These are phyloP conservation scores for Leptopilina syphax DNA, from an alignment of 2,888 invertebrate genomes.

Conservation along the genomic window DNA sequence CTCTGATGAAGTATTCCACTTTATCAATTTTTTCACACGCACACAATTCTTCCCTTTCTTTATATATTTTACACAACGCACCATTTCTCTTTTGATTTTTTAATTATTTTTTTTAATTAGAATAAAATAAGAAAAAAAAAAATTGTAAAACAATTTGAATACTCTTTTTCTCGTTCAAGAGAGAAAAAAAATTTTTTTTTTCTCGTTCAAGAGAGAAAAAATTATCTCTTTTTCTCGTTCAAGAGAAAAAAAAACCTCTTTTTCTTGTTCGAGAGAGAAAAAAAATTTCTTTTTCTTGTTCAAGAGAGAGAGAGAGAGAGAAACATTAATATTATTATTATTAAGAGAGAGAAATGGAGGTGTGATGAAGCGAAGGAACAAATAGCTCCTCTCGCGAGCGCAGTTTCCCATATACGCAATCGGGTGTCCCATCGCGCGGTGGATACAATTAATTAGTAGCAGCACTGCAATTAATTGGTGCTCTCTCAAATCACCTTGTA, in stretches of 20 bases:
- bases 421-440: slow-evolving; percentile 37
- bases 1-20: no score
- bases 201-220: neutral
- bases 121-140: no score
- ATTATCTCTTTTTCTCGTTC: no score
- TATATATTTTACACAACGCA: no score
- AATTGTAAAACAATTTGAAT: no score
- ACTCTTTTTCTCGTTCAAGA: neutral
- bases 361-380: slow-evolving; percentile 42
- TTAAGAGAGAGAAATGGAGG: slow-evolving; percentile 17
- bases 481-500: slow-evolving; percentile 25
- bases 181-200: neutral
- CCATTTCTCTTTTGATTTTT: no score
- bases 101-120: no score
- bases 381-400: slow-evolving; percentile 33
- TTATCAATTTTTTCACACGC: no score
- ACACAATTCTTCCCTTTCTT: no score
- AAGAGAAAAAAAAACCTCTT: neutral
- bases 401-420: slow-evolving; percentile 8
- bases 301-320: slow-evolving; percentile 1
- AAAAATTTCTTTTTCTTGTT: no score
- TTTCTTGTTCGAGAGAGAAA: no score
- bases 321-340: neutral
- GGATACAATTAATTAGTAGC: slow-evolving; percentile 38
- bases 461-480: slow-evolving; percentile 36